Conservation (phyloP, 1,140 invertebrate genomes). For the Diuraphis noxia region DNA sequence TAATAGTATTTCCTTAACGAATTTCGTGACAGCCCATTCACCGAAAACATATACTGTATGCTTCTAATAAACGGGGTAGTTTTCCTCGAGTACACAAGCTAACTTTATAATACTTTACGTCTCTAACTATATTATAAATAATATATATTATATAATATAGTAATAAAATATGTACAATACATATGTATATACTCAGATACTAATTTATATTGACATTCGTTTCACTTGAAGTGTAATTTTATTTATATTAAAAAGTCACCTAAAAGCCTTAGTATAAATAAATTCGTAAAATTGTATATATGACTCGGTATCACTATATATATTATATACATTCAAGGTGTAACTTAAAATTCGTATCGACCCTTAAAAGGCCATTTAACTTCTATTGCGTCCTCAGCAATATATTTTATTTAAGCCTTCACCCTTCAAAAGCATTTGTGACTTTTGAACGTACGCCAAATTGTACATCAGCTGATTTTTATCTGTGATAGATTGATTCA, state of each 20-base stretch:
- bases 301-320: neutral
- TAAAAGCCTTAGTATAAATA: neutral
- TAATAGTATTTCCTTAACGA: conserved; percentile 25
- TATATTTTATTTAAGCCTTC: neutral
- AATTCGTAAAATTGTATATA: neutral
- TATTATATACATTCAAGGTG: neutral
- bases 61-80: neutral
- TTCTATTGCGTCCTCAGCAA: neutral
- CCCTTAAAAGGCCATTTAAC: conserved; percentile 15
- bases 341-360: neutral
- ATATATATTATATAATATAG: no score
- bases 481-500: conserved; percentile 22
- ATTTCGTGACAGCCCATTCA: neutral
- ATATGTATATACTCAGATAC: neutral
- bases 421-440: conserved; percentile 2
- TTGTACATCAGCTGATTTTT: conserved; percentile 16
- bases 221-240: neutral
- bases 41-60: neutral
- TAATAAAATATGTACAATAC: no score
- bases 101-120: neutral
- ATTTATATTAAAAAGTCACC: neutral
- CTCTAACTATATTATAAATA: neutral
- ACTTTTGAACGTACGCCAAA: conserved; percentile 33
- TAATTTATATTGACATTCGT: neutral
- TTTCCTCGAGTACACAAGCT: neutral